Percentiles rank a stretch among this genome's conserved stretches.
phyloP scores from a whole-genome alignment of 2,797 vertebrate genomes.

The Ctenopoma kingsleyae region DNA sequence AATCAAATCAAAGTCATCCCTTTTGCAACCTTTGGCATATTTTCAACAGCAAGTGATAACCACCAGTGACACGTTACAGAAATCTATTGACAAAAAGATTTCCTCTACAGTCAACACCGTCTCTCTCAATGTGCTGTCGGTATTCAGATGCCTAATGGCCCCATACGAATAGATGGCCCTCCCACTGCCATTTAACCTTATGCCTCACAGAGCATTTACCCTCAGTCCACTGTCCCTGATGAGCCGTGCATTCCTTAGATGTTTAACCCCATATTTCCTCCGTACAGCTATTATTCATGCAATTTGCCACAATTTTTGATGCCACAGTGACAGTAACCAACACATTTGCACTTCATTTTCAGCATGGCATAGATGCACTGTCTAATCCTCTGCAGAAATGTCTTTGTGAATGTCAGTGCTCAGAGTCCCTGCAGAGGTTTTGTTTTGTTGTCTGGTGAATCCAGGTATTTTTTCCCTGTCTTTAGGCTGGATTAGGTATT shows the following conservation, averaged over 20 bases:
- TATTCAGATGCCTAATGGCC: slow-evolving; percentile 32
- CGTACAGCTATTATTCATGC: slow-evolving; percentile 57
- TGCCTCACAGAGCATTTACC: slow-evolving; percentile 57
- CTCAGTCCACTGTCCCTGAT: slow-evolving; percentile 41
- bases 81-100: slow-evolving; percentile 47
- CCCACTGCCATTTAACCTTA: slow-evolving; percentile 61
- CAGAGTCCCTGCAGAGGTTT: slow-evolving; percentile 44
- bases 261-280: slow-evolving; percentile 44
- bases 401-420: slow-evolving; percentile 26
- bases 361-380: slow-evolving; percentile 14
- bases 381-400: slow-evolving; percentile 45
- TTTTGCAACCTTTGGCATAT: slow-evolving; percentile 52
- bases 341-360: slow-evolving; percentile 31
- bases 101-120: background rate
- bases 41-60: slow-evolving; percentile 35
- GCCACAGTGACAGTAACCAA: slow-evolving; percentile 34
- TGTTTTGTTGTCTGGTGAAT: slow-evolving; percentile 67
- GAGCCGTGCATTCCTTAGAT: slow-evolving; percentile 48
- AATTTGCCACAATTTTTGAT: slow-evolving; percentile 25
- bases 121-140: slow-evolving; percentile 4
- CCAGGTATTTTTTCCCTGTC: slow-evolving; percentile 55
- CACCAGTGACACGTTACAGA: slow-evolving; percentile 25
- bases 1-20: slow-evolving; percentile 44
- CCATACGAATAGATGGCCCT: slow-evolving; percentile 20
- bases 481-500: slow-evolving; percentile 70